These are phyloP conservation scores for Epsilonema sp. DNA, from an alignment of 2,888 invertebrate genomes.

Conservation along the genomic window DNA sequence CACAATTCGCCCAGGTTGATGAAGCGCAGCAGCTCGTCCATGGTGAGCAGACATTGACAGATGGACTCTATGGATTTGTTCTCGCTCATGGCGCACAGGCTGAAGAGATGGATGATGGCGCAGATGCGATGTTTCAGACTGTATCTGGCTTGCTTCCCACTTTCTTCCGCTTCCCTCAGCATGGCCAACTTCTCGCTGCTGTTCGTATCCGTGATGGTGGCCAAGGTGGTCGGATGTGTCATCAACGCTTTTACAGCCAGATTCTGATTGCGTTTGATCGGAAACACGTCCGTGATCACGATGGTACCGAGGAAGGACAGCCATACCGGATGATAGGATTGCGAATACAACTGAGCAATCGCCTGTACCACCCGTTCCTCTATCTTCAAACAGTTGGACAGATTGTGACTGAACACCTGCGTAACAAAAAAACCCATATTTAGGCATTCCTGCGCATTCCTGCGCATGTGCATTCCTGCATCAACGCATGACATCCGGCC, in stretches of 20 bases:
- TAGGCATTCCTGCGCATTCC: background rate
- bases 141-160: background rate
- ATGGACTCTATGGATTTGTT: conserved; percentile 32
- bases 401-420: conserved; percentile 30
- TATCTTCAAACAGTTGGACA: conserved; percentile 28
- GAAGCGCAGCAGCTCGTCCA: conserved; percentile 26
- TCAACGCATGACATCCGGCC: too few relatives aligned
- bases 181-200: background rate
- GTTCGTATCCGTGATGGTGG: conserved; percentile 23
- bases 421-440: conserved; percentile 4
- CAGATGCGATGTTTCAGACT: conserved; percentile 2
- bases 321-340: conserved; percentile 12
- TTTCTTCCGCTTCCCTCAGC: background rate
- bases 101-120: conserved; percentile 27
- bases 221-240: conserved; percentile 28
- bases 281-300: conserved; percentile 12
- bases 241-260: conserved; percentile 32
- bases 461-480: too few relatives aligned
- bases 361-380: conserved; percentile 26
- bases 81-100: conserved; percentile 31
- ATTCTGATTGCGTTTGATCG: conserved; percentile 30
- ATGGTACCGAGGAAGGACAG: background rate
- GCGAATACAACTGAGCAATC: conserved; percentile 26
- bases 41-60: conserved; percentile 31
- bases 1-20: conserved; percentile 22